phyloP scores from a whole-genome alignment of 2,888 invertebrate genomes.

The Notodonta dromedarius region DNA sequence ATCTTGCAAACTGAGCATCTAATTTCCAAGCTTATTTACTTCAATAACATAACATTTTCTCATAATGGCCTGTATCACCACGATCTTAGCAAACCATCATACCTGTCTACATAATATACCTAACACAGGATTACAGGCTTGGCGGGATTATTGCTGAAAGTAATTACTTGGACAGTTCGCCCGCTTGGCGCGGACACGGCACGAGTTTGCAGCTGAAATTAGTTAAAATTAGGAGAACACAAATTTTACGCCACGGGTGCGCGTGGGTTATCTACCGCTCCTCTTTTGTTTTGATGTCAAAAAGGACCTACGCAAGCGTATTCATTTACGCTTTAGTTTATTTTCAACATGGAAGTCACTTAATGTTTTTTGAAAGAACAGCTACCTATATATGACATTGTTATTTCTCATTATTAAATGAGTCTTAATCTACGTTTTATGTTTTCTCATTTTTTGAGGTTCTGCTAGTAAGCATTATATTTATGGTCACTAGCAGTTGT shows the following conservation, averaged over 20 bases:
- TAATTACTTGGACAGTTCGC: conserved; percentile 59
- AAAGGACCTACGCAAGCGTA: too few species aligned
- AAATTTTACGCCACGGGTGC: conserved; percentile 31
- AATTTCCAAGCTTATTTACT: not conserved
- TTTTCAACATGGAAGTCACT: not conserved
- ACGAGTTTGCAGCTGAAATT: conserved; percentile 46
- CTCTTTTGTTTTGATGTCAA: conserved; percentile 19
- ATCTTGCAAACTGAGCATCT: not conserved
- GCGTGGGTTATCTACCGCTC: conserved; percentile 15
- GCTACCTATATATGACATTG: not conserved
- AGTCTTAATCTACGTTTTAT: too few species aligned
- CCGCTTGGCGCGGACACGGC: conserved; percentile 36
- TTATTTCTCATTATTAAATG: too few species aligned
- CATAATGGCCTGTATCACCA: conserved; percentile 21
- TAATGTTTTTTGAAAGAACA: not conserved
- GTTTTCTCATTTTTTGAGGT: too few species aligned
- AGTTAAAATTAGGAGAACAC: conserved; percentile 48
- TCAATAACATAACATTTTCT: not conserved
- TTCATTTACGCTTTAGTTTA: not conserved
- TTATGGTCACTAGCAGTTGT: too few species aligned
- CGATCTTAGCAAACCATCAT: conserved; percentile 32
- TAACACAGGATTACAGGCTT: conserved; percentile 35
- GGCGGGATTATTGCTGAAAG: conserved; percentile 44
- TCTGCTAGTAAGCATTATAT: too few species aligned
- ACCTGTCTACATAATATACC: conserved; percentile 31